phyloP scores from a whole-genome alignment of 2,113 vertebrate genomes.

The Ptilorrhoa leucosticta region DNA sequence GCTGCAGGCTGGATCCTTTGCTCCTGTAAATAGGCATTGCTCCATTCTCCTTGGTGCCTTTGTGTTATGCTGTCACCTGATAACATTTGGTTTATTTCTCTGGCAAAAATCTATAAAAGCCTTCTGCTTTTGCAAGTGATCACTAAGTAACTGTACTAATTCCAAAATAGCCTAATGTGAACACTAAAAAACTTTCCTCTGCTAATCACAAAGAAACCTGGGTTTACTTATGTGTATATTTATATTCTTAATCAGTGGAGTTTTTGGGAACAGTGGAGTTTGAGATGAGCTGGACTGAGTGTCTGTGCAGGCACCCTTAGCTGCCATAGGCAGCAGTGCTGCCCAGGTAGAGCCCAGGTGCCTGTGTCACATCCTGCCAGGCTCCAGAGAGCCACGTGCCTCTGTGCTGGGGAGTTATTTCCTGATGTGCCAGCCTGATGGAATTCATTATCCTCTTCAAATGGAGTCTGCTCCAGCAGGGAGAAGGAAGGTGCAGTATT shows the following conservation, averaged over 20 bases:
- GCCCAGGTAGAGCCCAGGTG: rapidly evolving
- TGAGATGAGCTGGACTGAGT: not conserved
- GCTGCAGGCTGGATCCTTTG: not conserved
- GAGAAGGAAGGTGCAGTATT: not conserved
- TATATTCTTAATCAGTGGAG: not conserved
- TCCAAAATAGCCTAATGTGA: not conserved
- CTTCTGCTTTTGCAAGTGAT: not conserved
- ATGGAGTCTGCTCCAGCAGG: not conserved
- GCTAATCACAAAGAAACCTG: not conserved
- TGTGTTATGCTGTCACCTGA: not conserved
- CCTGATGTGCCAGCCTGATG: not conserved
- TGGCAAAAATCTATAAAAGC: not conserved
- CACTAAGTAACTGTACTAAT: not conserved
- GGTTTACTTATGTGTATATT: rapidly evolving
- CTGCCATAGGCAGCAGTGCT: rapidly evolving
- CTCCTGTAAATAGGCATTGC: not conserved
- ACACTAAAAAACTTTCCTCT: not conserved
- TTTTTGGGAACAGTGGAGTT: not conserved
- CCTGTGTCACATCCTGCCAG: not conserved
- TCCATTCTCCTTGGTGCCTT: not conserved
- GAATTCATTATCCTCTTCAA: not conserved
- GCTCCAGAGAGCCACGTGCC: rapidly evolving
- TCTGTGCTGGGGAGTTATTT: not conserved
- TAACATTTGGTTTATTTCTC: not conserved
- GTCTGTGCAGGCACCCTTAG: not conserved